Percentiles rank a stretch among this genome's conserved stretches.
Evolutionary conservation across 2,113 vertebrate genomes (phyloP).

Genomic region (Lepidothrix coronata): DNA sequence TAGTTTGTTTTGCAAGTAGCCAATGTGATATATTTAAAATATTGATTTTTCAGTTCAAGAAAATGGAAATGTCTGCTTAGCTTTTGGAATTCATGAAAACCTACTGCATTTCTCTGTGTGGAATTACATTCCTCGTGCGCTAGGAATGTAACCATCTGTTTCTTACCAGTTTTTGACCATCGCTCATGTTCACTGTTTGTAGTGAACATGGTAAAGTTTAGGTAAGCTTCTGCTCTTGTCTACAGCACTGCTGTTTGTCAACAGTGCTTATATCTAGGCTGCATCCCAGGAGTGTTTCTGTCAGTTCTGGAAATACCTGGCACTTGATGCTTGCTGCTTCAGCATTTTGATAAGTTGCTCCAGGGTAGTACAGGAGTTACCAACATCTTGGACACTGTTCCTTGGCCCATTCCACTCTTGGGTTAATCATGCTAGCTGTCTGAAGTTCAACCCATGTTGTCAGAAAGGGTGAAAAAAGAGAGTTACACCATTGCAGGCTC

Average conservation of each 20-base stretch:
- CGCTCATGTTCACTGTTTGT: fast-evolving
- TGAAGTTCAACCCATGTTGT: fast-evolving
- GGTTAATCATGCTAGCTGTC: neutral
- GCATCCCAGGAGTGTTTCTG: neutral
- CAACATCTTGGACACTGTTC: neutral
- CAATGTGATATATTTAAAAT: neutral
- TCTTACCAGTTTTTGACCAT: neutral
- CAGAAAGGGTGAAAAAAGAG: no score
- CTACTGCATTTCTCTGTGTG: neutral
- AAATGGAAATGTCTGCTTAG: neutral
- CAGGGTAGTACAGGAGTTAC: neutral
- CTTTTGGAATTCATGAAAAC: neutral
- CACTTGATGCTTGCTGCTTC: neutral
- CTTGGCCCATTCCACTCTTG: neutral
- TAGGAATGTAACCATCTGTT: neutral
- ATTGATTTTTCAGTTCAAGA: neutral
- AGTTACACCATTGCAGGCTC: neutral
- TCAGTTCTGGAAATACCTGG: neutral
- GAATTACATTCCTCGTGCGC: neutral
- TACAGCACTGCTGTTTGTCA: neutral
- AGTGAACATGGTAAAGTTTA: neutral
- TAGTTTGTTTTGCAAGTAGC: neutral
- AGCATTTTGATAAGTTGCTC: neutral
- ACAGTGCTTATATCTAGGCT: neutral
- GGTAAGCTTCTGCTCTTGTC: neutral